Conservation (phyloP, 2,797 vertebrate species). For the Hoplostethus atlanticus region DNA sequence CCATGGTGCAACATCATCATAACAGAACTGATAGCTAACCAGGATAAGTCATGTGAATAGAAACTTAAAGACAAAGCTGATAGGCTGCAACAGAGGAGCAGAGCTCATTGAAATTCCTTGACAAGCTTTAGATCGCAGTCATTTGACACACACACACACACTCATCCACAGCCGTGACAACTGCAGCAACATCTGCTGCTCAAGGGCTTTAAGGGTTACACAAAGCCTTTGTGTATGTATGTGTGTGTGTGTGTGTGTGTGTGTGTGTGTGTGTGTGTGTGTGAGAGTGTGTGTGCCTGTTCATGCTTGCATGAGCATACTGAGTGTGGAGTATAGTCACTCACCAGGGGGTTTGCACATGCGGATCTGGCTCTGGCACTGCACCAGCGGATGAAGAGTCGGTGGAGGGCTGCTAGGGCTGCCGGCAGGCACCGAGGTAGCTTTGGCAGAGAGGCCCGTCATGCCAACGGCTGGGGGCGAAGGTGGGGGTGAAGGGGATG, state of each 20-base stretch:
- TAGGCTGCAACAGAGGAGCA: constrained; percentile 29
- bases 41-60: constrained; percentile 35
- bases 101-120: constrained; percentile 30
- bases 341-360: constrained; percentile 94
- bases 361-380: constrained; percentile 94
- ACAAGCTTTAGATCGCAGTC: constrained; percentile 19
- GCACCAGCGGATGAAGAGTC: constrained; percentile 87
- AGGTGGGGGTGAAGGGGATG: constrained; percentile 82
- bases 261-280: not conserved
- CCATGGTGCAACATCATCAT: constrained; percentile 47
- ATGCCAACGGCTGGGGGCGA: constrained; percentile 83
- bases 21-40: constrained; percentile 42
- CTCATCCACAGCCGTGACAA: constrained; percentile 39
- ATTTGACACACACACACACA: constrained; percentile 16
- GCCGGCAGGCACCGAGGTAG: constrained; percentile 89
- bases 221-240: constrained; percentile 32
- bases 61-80: constrained; percentile 52
- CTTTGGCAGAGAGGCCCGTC: constrained; percentile 86
- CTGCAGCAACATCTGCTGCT: constrained; percentile 64
- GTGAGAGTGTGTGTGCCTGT: constrained; percentile 13
- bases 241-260: constrained; percentile 7
- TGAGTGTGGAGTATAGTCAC: constrained; percentile 58
- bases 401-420: constrained; percentile 76
- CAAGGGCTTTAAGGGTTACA: constrained; percentile 38
- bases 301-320: constrained; percentile 51